These are phyloP conservation scores for Aspiorhynchus laticeps DNA, from an alignment of 2,113 vertebrate species.

Conservation along the genomic window DNA sequence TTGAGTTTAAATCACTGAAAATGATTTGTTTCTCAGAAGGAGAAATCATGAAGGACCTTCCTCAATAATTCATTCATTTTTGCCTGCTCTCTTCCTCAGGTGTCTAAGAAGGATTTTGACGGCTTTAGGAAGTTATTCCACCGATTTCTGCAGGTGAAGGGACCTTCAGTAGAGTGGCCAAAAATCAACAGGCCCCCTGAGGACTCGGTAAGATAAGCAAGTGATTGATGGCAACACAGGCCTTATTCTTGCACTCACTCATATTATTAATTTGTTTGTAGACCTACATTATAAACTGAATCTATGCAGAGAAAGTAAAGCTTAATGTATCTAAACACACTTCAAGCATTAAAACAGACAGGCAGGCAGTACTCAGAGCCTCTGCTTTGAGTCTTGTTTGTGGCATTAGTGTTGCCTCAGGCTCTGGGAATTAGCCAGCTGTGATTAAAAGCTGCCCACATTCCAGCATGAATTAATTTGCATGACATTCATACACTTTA, in stretches of 20 bases:
- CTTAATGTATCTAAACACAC: neutral
- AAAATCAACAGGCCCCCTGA: slow-evolving; percentile 91
- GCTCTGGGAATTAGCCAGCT: neutral
- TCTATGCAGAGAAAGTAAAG: slow-evolving; percentile 10
- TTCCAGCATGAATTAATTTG: neutral
- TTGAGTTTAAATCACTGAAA: neutral
- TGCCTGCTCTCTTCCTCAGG: slow-evolving; percentile 65
- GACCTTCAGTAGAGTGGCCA: slow-evolving; percentile 88
- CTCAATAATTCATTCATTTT: neutral
- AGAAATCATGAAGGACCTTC: neutral
- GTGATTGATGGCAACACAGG: neutral
- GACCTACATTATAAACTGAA: neutral
- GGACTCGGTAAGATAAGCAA: slow-evolving; percentile 83
- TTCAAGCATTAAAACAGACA: neutral
- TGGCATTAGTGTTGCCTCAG: neutral
- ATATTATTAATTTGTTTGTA: neutral
- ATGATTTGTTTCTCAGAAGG: too few species aligned
- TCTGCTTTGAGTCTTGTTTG: neutral
- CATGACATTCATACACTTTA: neutral
- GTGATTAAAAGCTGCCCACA: too few species aligned
- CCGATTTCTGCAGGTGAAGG: slow-evolving; percentile 89
- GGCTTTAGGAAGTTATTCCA: slow-evolving; percentile 90
- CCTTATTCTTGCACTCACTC: neutral
- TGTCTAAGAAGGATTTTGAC: slow-evolving; percentile 85
- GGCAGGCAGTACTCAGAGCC: neutral